phyloP scores from a whole-genome alignment of 2,888 invertebrate genomes.

The Drosophila mercatorum region DNA sequence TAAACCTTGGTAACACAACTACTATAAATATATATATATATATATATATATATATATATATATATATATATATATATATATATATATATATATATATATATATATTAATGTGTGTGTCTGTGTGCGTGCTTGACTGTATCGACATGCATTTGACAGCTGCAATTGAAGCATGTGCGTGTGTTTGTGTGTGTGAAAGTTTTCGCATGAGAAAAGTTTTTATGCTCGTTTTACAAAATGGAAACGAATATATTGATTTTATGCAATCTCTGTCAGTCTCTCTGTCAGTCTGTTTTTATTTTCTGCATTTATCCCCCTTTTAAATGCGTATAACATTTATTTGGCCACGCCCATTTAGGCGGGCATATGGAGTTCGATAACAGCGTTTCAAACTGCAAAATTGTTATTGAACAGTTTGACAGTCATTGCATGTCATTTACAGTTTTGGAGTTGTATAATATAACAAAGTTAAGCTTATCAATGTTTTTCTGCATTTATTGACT shows the following conservation, averaged over 20 bases:
- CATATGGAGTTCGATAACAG: too few species aligned
- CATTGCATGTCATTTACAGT: not conserved
- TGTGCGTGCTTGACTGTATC: not conserved
- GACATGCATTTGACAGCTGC: constrained; percentile 6
- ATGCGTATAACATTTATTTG: not conserved
- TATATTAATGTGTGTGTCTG: not conserved
- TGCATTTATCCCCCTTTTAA: not conserved
- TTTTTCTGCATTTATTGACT: not conserved
- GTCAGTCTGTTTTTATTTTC: not conserved
- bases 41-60: not conserved
- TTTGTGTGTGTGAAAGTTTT: not conserved
- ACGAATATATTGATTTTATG: constrained; percentile 4
- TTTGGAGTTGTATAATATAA: not conserved
- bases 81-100: not conserved
- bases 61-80: too few species aligned
- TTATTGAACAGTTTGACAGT: not conserved
- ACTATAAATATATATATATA: not conserved
- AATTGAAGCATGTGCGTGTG: not conserved
- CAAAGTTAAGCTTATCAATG: not conserved
- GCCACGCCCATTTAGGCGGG: not conserved
- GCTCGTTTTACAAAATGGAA: not conserved
- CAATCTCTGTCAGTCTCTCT: not conserved
- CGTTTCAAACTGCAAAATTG: not conserved
- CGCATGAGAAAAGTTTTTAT: not conserved
- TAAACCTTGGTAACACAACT: not conserved